phyloP scores from a whole-genome alignment of 1,140 invertebrate genomes.

The Streblospio benedicti region DNA sequence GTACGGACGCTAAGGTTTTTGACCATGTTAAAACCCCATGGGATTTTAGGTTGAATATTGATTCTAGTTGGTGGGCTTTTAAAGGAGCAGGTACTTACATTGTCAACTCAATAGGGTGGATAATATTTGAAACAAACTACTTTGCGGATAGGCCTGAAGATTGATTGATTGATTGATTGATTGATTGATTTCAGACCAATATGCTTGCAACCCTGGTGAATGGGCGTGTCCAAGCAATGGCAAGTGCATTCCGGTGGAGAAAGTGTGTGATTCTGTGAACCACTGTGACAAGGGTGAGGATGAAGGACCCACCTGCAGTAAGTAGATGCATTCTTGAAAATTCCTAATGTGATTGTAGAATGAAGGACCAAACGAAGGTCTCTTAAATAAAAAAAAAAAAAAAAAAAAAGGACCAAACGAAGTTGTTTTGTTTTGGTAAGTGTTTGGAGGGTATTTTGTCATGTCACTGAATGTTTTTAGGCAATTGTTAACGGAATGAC shows the following conservation, averaged over 20 bases:
- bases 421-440: background rate
- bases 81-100: no score
- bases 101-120: no score
- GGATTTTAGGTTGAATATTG: no score
- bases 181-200: background rate
- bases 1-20: no score
- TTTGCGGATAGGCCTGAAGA: no score
- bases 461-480: background rate
- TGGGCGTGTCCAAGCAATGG: slow-evolving; percentile 9
- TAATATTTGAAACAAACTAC: no score
- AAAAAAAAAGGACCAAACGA: no score
- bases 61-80: no score
- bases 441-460: background rate
- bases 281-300: slow-evolving; percentile 19
- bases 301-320: slow-evolving; percentile 13
- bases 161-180: background rate
- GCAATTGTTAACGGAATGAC: background rate
- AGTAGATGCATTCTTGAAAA: background rate
- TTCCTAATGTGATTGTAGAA: background rate
- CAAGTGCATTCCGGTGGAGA: slow-evolving; percentile 54
- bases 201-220: slow-evolving; percentile 12
- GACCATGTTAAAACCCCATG: no score
- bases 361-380: background rate
- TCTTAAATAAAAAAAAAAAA: no score
- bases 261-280: slow-evolving; percentile 17